A percentile compares a stretch with the other conserved stretches of the same genome.
Conservation (phyloP, 2,113 vertebrate genomes). For the Nycticorax nycticorax region DNA sequence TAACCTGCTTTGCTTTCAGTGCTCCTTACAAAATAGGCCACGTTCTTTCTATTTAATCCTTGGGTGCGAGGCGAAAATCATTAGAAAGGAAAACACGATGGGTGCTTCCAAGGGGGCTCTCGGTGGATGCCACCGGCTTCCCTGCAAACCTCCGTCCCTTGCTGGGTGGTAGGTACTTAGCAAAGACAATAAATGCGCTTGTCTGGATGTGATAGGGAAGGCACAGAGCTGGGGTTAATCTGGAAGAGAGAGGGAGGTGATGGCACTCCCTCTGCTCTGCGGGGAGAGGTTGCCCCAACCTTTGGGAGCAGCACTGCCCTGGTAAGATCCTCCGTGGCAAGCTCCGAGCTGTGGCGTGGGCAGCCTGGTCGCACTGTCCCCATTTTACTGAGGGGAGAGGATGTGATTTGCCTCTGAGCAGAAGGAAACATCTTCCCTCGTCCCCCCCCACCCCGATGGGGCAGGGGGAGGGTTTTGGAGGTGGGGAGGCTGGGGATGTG, state of each 20-base stretch:
- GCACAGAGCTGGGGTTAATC: background rate
- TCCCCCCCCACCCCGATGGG: background rate
- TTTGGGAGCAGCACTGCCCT: background rate
- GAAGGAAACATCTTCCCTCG: background rate
- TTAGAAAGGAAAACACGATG: background rate
- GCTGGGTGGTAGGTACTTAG: fast-evolving
- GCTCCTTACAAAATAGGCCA: constrained; percentile 31
- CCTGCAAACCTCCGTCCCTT: background rate
- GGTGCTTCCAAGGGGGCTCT: background rate
- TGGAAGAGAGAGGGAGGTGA: background rate
- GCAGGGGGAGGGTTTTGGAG: background rate
- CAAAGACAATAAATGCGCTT: background rate
- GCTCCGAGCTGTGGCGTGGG: background rate
- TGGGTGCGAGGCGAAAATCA: background rate
- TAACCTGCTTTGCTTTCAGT: background rate
- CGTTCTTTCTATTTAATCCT: background rate
- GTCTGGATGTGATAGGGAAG: background rate
- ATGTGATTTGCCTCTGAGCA: background rate
- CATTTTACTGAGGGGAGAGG: background rate
- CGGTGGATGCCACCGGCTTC: background rate
- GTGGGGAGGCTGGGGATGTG: background rate
- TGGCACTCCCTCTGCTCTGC: background rate
- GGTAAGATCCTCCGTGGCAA: background rate
- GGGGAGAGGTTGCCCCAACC: background rate
- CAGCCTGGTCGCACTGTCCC: background rate